Conservation (phyloP, 2,113 vertebrate genomes). For the Dicentrarchus labrax region DNA sequence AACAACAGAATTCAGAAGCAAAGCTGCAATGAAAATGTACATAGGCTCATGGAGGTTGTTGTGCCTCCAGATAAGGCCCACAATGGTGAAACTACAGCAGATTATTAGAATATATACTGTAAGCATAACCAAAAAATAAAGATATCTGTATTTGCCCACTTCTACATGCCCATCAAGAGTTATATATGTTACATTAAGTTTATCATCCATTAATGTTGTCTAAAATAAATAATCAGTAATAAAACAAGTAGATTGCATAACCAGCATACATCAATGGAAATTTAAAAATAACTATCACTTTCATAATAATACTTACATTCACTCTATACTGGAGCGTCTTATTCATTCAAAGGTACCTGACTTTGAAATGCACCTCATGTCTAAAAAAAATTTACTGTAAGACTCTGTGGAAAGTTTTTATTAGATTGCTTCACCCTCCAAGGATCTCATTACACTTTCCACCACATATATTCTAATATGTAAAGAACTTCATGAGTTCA, state of each 20-base stretch:
- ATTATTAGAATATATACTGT: conserved; percentile 36
- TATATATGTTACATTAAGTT: neutral
- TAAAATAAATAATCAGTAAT: neutral
- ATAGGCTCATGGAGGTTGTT: conserved; percentile 50
- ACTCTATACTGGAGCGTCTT: neutral
- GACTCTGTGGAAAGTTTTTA: neutral
- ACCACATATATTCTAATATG: neutral
- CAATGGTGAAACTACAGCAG: conserved; percentile 33
- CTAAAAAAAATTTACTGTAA: too few species aligned
- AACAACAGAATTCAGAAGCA: conserved; percentile 56
- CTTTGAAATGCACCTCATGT: neutral
- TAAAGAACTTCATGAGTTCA: too few species aligned
- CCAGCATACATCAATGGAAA: neutral
- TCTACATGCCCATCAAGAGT: neutral
- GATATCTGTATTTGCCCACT: neutral
- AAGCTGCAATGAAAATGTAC: conserved; percentile 65
- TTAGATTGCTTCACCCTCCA: conserved; percentile 22
- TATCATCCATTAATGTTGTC: neutral
- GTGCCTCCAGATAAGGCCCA: conserved; percentile 28
- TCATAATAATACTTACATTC: too few species aligned
- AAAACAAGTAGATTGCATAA: too few species aligned
- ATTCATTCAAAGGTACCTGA: neutral
- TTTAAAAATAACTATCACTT: neutral
- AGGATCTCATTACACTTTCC: conserved; percentile 28
- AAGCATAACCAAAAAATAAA: conserved; percentile 12